phyloP scores from a whole-genome alignment of 2,888 invertebrate species.

The Andrena trimmerana region DNA sequence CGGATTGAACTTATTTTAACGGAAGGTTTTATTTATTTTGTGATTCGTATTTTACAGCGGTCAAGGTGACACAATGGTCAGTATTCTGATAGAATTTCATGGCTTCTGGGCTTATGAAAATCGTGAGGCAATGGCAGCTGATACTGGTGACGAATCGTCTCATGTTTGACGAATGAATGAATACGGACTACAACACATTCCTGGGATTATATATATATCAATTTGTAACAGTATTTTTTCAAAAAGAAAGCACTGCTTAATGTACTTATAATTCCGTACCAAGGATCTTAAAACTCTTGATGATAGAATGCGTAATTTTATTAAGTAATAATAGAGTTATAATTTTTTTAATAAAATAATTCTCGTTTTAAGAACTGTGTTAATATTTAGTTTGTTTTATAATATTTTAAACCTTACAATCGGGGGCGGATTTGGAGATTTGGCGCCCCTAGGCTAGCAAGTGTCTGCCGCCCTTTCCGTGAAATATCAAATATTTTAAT shows the following conservation, averaged over 20 bases:
- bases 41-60: slow-evolving; percentile 87
- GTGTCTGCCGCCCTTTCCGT: too few relatives aligned
- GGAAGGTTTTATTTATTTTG: background rate
- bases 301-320: background rate
- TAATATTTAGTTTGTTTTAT: too few relatives aligned
- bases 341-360: slow-evolving; percentile 31
- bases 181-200: slow-evolving; percentile 35
- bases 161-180: slow-evolving; percentile 76
- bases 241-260: background rate
- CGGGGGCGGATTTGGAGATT: too few relatives aligned
- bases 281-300: background rate
- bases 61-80: slow-evolving; percentile 97
- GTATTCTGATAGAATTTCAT: slow-evolving; percentile 97
- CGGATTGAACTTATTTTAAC: background rate
- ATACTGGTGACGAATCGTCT: slow-evolving; percentile 85
- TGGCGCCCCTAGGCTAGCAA: too few relatives aligned
- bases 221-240: slow-evolving; percentile 14
- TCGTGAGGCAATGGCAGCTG: slow-evolving; percentile 92
- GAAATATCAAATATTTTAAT: too few relatives aligned
- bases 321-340: slow-evolving; percentile 1
- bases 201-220: slow-evolving; percentile 4
- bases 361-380: background rate
- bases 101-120: slow-evolving; percentile 99
- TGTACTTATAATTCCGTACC: background rate
- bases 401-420: too few relatives aligned